phyloP scores from a whole-genome alignment of 2,888 invertebrate genomes.

The Theretra japonica region DNA sequence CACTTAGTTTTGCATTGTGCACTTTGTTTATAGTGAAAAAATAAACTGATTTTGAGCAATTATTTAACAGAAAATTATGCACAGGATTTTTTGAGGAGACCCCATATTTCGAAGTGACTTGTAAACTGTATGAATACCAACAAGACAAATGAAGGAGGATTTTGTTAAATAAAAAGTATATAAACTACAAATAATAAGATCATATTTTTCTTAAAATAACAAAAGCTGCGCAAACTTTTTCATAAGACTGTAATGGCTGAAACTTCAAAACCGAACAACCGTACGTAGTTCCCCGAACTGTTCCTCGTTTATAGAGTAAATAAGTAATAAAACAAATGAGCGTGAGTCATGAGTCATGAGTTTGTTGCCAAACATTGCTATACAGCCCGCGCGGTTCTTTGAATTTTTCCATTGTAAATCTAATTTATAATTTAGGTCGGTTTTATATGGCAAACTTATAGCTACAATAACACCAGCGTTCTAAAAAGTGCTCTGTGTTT shows the following conservation, averaged over 20 bases:
- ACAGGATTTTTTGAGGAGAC: too few species aligned
- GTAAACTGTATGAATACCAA: too few species aligned
- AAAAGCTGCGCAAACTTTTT: neutral
- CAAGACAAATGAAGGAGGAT: too few species aligned
- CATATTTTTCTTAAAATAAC: neutral
- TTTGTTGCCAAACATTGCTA: conserved; percentile 18
- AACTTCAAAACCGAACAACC: neutral
- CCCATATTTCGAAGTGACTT: too few species aligned
- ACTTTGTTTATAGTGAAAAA: too few species aligned
- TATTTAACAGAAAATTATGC: too few species aligned
- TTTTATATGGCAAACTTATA: neutral
- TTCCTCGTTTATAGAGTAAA: conserved; percentile 10
- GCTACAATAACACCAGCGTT: too few species aligned
- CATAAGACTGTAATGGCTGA: neutral
- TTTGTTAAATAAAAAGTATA: too few species aligned
- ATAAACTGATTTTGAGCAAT: too few species aligned
- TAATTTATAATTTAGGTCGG: conserved; percentile 1
- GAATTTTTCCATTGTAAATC: conserved; percentile 4
- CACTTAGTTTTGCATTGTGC: too few species aligned
- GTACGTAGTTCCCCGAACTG: conserved; percentile 1
- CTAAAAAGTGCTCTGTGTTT: too few species aligned
- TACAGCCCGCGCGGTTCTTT: neutral
- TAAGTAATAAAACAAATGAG: conserved; percentile 25
- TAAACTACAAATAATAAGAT: too few species aligned
- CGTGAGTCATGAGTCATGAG: conserved; percentile 20